Conservation (phyloP, 2,113 vertebrate species). For the Egretta garzetta region DNA sequence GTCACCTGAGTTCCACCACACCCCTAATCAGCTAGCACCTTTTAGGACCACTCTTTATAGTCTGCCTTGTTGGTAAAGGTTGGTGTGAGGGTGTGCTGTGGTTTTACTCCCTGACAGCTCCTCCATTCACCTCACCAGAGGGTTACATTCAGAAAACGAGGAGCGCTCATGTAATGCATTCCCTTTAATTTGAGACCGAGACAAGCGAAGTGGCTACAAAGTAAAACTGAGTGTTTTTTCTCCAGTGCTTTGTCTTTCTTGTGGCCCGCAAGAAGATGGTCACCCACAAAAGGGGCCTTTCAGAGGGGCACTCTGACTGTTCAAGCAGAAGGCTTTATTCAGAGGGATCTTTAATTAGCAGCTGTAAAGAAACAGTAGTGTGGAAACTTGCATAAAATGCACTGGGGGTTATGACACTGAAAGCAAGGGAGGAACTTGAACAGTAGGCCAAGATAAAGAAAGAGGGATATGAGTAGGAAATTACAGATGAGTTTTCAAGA, state of each 20-base stretch:
- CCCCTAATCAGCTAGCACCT: background rate
- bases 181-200: background rate
- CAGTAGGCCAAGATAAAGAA: background rate
- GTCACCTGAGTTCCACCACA: background rate
- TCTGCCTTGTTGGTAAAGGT: background rate
- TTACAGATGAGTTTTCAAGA: background rate
- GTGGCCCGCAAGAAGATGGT: background rate
- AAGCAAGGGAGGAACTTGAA: background rate
- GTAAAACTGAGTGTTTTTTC: background rate
- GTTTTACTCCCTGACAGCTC: background rate
- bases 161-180: background rate
- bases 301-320: background rate
- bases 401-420: background rate
- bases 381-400: background rate
- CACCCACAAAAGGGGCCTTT: background rate
- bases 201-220: background rate
- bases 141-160: background rate
- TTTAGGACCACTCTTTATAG: background rate
- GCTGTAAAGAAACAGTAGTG: background rate
- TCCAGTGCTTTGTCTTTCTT: background rate
- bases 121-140: background rate
- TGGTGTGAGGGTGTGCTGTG: background rate
- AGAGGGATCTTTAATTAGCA: background rate
- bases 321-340: background rate
- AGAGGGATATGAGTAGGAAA: background rate